phyloP scores from a whole-genome alignment of 1,140 invertebrate species.

The Brachionus plicatilis region DNA sequence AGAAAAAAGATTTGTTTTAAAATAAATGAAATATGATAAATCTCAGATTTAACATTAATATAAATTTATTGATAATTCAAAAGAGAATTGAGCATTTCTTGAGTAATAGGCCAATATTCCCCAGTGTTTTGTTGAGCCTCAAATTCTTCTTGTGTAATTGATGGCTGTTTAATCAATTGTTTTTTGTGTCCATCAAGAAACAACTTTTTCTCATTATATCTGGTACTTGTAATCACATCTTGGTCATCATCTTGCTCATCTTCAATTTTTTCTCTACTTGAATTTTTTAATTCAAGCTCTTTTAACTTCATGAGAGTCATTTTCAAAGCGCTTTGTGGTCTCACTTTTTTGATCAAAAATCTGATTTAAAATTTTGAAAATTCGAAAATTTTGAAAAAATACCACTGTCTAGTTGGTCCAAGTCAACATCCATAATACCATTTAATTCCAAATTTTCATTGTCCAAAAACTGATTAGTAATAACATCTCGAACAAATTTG shows the following conservation, averaged over 20 bases:
- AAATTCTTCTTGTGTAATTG: neutral
- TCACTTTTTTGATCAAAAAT: neutral
- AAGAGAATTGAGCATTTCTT: slow-evolving; percentile 23
- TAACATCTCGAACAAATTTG: neutral
- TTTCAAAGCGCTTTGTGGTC: slow-evolving; percentile 20
- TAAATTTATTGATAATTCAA: neutral
- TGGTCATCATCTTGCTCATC: neutral
- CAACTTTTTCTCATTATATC: neutral
- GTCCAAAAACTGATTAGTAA: slow-evolving; percentile 3
- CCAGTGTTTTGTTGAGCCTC: neutral
- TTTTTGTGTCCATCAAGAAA: slow-evolving; percentile 13
- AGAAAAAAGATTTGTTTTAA: neutral
- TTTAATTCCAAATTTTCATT: slow-evolving; percentile 30
- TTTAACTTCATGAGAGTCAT: neutral
- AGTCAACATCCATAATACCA: slow-evolving; percentile 16
- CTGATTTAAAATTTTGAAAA: neutral
- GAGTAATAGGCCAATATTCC: slow-evolving; percentile 28
- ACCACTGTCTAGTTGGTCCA: slow-evolving; percentile 15
- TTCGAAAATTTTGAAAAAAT: neutral
- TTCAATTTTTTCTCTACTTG: neutral
- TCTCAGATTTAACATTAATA: too few species aligned
- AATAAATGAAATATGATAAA: too few species aligned
- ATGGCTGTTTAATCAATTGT: slow-evolving; percentile 1
- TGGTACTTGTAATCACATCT: neutral
- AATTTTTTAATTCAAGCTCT: neutral